Percentiles rank a stretch among this genome's conserved stretches.
These are phyloP conservation scores for Emys orbicularis DNA, from an alignment of 2,797 vertebrate species.

Conservation along the genomic window DNA sequence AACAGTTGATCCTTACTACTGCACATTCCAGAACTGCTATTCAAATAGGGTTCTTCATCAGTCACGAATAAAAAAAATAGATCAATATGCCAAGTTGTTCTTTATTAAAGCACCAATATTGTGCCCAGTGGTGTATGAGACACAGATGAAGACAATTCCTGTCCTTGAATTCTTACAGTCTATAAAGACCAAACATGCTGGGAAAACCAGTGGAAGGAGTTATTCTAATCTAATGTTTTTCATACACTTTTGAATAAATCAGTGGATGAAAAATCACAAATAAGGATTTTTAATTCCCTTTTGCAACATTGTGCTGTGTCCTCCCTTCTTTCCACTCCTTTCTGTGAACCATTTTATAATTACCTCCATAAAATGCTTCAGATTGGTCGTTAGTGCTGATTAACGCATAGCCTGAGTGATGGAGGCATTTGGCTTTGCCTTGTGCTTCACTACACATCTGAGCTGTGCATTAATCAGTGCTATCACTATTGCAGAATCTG, in stretches of 20 bases:
- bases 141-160: slow-evolving; percentile 36
- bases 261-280: slow-evolving; percentile 3
- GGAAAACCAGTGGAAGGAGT: not conserved
- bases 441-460: not conserved
- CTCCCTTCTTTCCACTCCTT: not conserved
- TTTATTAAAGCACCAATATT: slow-evolving; percentile 41
- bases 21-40: not conserved
- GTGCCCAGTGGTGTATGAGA: not conserved
- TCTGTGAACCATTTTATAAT: not conserved
- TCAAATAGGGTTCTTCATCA: not conserved
- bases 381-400: not conserved
- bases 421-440: not conserved
- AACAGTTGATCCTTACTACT: not conserved
- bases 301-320: not conserved
- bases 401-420: rapidly evolving
- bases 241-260: slow-evolving; percentile 9
- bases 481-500: not conserved
- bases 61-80: not conserved
- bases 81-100: not conserved
- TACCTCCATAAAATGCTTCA: not conserved
- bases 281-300: not conserved
- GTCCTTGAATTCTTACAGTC: slow-evolving; percentile 28
- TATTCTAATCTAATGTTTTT: slow-evolving; percentile 25
- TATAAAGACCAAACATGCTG: slow-evolving; percentile 56
- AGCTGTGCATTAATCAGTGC: not conserved